A percentile compares a stretch with the other conserved stretches of the same genome.
Conservation (phyloP, 1,140 invertebrate genomes). For the Anoplolepis gracilipes region DNA sequence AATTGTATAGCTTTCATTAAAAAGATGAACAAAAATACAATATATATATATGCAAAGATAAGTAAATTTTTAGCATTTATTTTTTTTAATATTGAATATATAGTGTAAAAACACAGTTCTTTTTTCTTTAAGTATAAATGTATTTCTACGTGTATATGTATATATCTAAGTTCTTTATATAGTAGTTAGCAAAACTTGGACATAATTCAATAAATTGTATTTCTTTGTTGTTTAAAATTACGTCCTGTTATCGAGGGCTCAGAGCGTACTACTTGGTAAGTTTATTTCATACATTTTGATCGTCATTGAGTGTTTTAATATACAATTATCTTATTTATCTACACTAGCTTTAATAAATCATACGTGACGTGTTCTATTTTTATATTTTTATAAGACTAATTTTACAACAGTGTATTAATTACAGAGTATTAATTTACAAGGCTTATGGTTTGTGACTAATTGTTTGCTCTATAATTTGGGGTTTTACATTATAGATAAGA, state of each 20-base stretch:
- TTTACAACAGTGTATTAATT: conserved; percentile 55
- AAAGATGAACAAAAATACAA: neutral
- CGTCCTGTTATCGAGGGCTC: conserved; percentile 82
- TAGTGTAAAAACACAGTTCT: neutral
- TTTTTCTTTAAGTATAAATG: conserved; percentile 2
- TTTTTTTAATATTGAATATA: conserved; percentile 8
- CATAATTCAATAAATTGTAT: conserved; percentile 75
- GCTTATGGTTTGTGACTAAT: conserved; percentile 74
- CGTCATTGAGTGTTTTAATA: conserved; percentile 71
- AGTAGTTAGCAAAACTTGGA: conserved; percentile 49
- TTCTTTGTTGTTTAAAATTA: conserved; percentile 83
- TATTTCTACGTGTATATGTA: neutral
- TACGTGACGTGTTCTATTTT: conserved; percentile 37
- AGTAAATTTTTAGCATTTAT: neutral
- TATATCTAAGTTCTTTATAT: conserved; percentile 54
- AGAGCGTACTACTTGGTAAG: conserved; percentile 81
- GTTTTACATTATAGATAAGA: conserved; percentile 22
- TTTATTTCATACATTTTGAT: conserved; percentile 78
- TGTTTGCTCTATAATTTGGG: conserved; percentile 48
- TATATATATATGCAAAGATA: conserved; percentile 19
- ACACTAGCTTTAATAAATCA: conserved; percentile 69
- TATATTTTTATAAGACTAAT: conserved; percentile 66
- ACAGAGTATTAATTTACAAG: conserved; percentile 55
- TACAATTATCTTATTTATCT: conserved; percentile 37
- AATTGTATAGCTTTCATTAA: neutral